Conservation (phyloP, 2,797 vertebrate species). For the Pitangus sulphuratus region DNA sequence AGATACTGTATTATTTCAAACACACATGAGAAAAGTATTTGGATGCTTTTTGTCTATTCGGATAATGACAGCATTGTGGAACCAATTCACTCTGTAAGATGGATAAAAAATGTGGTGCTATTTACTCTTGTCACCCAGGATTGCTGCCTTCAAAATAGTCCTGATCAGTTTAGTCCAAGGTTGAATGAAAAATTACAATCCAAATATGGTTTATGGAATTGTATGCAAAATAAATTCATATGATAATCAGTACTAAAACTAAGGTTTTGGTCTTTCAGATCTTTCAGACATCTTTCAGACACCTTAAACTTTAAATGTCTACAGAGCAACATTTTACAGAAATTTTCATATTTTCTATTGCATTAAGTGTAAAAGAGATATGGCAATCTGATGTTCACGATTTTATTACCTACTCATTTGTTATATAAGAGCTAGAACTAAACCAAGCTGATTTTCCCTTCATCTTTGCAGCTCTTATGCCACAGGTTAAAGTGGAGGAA, state of each 20-base stretch:
- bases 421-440: not conserved
- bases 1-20: not conserved
- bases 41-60: not conserved
- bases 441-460: not conserved
- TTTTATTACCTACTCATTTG: not conserved
- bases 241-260: not conserved
- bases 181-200: not conserved
- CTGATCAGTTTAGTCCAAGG: not conserved
- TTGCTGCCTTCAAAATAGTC: not conserved
- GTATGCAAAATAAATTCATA: not conserved
- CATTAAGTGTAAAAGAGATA: not conserved
- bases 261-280: not conserved
- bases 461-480: not conserved
- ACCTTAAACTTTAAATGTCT: not conserved
- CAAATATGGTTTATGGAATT: not conserved
- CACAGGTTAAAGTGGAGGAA: not conserved
- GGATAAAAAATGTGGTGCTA: not conserved
- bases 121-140: not conserved
- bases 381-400: not conserved
- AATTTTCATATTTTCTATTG: not conserved
- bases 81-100: not conserved
- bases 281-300: not conserved
- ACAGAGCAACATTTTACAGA: not conserved
- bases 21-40: not conserved
- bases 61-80: not conserved